Percentiles rank a stretch among this genome's conserved stretches.
Conservation (phyloP, 1,140 invertebrate species). For the Saxidomus purpurata region DNA sequence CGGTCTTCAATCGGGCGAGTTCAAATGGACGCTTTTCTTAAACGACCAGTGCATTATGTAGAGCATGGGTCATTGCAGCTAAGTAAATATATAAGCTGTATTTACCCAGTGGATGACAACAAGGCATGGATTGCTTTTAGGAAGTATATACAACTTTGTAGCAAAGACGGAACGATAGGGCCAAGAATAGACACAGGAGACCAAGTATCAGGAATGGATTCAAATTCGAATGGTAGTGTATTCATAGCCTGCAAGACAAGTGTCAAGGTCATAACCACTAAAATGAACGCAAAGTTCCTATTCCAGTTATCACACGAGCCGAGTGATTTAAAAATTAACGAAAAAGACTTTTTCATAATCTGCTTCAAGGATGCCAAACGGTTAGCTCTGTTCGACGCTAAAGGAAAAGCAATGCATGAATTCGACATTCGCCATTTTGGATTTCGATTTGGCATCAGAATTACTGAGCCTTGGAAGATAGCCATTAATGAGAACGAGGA, state of each 20-base stretch:
- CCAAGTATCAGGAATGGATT: background rate
- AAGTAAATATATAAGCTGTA: slow-evolving; percentile 21
- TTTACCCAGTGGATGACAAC: slow-evolving; percentile 35
- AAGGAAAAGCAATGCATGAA: slow-evolving; percentile 46
- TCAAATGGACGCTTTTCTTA: slow-evolving; percentile 19
- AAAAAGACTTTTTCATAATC: slow-evolving; percentile 24
- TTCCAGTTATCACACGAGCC: slow-evolving; percentile 53
- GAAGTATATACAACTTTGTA: slow-evolving; percentile 53
- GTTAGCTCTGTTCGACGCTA: slow-evolving; percentile 29
- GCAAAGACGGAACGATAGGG: slow-evolving; percentile 46
- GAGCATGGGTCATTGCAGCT: slow-evolving; percentile 23
- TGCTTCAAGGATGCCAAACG: slow-evolving; percentile 53
- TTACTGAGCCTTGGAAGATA: slow-evolving; percentile 56
- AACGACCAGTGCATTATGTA: slow-evolving; percentile 26
- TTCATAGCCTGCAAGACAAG: slow-evolving; percentile 40
- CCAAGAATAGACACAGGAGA: slow-evolving; percentile 41
- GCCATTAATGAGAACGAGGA: slow-evolving; percentile 22
- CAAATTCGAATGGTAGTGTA: slow-evolving; percentile 21
- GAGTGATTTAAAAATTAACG: slow-evolving; percentile 52
- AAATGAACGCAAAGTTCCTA: slow-evolving; percentile 20
- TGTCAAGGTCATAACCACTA: slow-evolving; percentile 38
- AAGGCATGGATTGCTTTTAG: slow-evolving; percentile 54
- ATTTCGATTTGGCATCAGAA: slow-evolving; percentile 46
- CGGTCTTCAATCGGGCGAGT: slow-evolving; percentile 29
- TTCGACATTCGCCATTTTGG: slow-evolving; percentile 57